Evolutionary conservation across 1,140 invertebrate species (phyloP).

Genomic region (Pseudomyrmex cubaensis): DNA sequence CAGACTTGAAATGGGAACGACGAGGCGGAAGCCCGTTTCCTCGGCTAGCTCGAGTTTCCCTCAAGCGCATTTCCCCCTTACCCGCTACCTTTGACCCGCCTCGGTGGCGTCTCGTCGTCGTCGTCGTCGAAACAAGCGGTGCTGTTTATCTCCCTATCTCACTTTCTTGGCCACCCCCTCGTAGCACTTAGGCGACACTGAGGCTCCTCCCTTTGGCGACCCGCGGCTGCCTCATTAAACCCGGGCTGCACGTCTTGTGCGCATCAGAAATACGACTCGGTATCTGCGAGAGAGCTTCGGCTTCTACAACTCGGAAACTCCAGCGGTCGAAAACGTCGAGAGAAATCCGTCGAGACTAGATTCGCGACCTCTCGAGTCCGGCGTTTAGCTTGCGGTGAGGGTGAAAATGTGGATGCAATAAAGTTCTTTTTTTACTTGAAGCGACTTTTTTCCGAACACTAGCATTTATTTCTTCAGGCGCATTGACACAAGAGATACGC

Average conservation of each 20-base stretch:
- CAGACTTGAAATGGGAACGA: conserved; percentile 46
- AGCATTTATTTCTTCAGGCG: too few relatives aligned
- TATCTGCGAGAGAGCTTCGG: conserved; percentile 26
- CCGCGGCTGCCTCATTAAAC: conserved; percentile 65
- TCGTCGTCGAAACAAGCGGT: conserved; percentile 46
- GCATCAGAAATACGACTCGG: conserved; percentile 31
- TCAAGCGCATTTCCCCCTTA: conserved; percentile 37
- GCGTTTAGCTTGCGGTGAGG: not conserved
- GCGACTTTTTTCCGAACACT: not conserved
- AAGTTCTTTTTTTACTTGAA: not conserved
- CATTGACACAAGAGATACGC: too few relatives aligned
- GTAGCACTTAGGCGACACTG: conserved; percentile 36
- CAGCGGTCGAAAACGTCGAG: not conserved
- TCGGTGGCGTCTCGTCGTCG: conserved; percentile 17
- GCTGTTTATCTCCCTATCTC: conserved; percentile 73
- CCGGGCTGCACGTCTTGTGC: conserved; percentile 3
- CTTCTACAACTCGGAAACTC: not conserved
- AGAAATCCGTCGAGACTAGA: not conserved
- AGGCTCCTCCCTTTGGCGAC: conserved; percentile 41
- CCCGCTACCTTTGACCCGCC: conserved; percentile 13
- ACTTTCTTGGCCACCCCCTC: conserved; percentile 36
- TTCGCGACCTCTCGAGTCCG: not conserved
- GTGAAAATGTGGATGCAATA: not conserved
- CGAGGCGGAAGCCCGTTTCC: conserved; percentile 43
- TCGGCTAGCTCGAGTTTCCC: conserved; percentile 49